phyloP scores from a whole-genome alignment of 1,140 invertebrate species.

The Papilio glaucus region DNA sequence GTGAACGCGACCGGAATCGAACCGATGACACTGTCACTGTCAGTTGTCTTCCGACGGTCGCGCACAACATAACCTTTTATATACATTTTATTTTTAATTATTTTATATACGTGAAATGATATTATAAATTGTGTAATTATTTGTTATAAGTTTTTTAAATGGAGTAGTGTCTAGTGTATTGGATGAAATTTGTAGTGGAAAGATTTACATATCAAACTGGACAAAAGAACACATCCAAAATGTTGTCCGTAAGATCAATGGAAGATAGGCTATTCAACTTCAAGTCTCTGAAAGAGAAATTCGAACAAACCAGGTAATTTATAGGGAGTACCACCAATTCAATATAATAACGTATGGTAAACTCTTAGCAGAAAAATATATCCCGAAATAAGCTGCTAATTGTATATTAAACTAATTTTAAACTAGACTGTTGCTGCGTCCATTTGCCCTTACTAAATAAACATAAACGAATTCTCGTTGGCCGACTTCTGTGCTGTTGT shows the following conservation, averaged over 20 bases:
- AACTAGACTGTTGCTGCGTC: too few species aligned
- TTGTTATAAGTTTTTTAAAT: not conserved
- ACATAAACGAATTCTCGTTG: too few species aligned
- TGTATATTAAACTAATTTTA: too few species aligned
- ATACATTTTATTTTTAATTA: not conserved
- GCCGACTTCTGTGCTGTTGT: too few species aligned
- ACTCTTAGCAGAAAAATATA: too few species aligned
- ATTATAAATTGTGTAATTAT: not conserved
- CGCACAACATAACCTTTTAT: slow-evolving; percentile 29
- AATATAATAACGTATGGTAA: not conserved
- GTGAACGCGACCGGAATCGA: slow-evolving; percentile 53
- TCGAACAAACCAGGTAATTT: slow-evolving; percentile 71
- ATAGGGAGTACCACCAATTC: not conserved
- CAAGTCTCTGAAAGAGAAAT: slow-evolving; percentile 73
- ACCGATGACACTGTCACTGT: slow-evolving; percentile 53
- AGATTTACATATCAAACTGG: not conserved
- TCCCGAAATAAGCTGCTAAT: too few species aligned
- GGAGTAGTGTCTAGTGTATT: not conserved
- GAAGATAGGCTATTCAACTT: slow-evolving; percentile 72
- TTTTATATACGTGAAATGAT: slow-evolving; percentile 6
- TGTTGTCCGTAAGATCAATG: slow-evolving; percentile 62
- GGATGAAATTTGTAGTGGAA: slow-evolving; percentile 15
- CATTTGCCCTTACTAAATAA: too few species aligned
- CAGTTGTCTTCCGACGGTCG: slow-evolving; percentile 42
- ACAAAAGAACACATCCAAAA: slow-evolving; percentile 45